phyloP scores from a whole-genome alignment of 2,888 invertebrate species.

The Drosophila vallismaia region DNA sequence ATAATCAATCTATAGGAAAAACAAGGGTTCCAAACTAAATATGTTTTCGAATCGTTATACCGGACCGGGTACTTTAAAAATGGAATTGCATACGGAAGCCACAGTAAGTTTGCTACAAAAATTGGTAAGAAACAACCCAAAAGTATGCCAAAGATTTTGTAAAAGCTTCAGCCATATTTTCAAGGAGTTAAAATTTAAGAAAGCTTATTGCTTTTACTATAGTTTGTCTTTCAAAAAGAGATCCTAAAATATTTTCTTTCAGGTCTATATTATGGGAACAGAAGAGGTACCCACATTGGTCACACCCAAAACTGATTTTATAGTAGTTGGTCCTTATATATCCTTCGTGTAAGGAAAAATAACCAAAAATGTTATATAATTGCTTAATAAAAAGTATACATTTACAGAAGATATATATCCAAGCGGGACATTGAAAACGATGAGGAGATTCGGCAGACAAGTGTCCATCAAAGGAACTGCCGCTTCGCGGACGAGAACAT shows the following conservation, averaged over 20 bases:
- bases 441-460: slow-evolving; percentile 86
- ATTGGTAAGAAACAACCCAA: not conserved
- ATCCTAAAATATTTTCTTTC: no score
- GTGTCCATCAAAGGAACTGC: slow-evolving; percentile 88
- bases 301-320: slow-evolving; percentile 86
- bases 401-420: slow-evolving; percentile 85
- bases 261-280: slow-evolving; percentile 87
- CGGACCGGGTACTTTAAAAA: slow-evolving; percentile 86
- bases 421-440: slow-evolving; percentile 89
- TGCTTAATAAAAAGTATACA: not conserved
- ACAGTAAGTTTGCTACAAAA: slow-evolving; percentile 83
- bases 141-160: not conserved
- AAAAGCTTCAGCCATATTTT: not conserved
- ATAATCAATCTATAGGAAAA: slow-evolving; percentile 39
- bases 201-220: no score
- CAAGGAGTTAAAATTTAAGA: no score
- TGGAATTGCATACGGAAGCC: slow-evolving; percentile 84
- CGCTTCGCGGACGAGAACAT: slow-evolving; percentile 88
- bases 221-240: no score
- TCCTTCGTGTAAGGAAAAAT: slow-evolving; percentile 69
- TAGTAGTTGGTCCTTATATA: slow-evolving; percentile 86
- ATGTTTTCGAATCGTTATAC: slow-evolving; percentile 88
- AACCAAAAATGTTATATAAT: no score
- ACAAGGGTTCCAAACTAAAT: slow-evolving; percentile 84
- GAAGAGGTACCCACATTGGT: slow-evolving; percentile 89